These are phyloP conservation scores for Spatula versicolor DNA, from an alignment of 2,797 vertebrate species.

Conservation along the genomic window DNA sequence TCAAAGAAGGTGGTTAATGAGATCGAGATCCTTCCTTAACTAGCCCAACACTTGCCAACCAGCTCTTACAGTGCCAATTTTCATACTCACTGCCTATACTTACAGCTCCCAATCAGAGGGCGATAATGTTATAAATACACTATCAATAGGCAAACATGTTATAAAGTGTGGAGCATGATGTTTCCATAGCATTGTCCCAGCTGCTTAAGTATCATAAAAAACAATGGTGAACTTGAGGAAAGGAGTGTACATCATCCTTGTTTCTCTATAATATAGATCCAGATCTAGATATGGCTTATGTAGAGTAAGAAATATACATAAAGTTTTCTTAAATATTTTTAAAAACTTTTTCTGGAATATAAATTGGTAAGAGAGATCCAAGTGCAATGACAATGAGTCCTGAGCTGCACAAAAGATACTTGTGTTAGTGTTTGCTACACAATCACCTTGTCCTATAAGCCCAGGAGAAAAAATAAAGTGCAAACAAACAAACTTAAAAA, in stretches of 20 bases:
- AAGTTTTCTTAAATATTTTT: not conserved
- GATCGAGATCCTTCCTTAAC: not conserved
- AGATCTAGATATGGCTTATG: not conserved
- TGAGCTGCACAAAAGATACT: not conserved
- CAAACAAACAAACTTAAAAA: not conserved
- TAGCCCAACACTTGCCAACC: not conserved
- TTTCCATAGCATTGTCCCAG: not conserved
- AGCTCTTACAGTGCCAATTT: not conserved
- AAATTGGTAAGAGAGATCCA: not conserved
- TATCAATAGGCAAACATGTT: rapidly evolving
- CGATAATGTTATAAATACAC: not conserved
- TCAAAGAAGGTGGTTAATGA: not conserved
- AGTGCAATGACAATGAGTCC: not conserved
- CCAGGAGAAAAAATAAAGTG: not conserved
- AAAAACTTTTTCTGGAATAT: not conserved
- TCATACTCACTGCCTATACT: not conserved
- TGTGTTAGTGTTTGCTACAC: not conserved
- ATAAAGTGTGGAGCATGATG: not conserved
- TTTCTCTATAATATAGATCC: not conserved
- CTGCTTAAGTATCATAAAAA: not conserved
- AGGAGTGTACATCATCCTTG: not conserved
- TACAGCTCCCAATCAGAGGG: not conserved
- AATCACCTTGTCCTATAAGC: not conserved
- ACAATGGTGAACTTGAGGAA: not conserved
- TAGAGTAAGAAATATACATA: not conserved